Evolutionary conservation across 2,113 vertebrate genomes (phyloP).

Genomic region (Sisor rabdophorus): DNA sequence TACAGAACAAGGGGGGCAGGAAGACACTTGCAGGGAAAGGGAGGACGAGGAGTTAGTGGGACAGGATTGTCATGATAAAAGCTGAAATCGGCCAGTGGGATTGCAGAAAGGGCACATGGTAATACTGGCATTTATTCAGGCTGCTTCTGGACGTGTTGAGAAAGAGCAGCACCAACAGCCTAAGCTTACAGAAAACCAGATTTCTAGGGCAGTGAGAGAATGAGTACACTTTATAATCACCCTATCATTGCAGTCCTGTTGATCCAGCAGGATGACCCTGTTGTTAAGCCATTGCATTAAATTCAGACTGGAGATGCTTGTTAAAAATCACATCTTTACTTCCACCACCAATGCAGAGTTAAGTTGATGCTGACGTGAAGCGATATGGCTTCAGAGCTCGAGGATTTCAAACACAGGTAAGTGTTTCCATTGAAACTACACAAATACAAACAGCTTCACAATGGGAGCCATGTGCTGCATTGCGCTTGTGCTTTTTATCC

Average conservation of each 20-base stretch:
- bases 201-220: conserved; percentile 34
- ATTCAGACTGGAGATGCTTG: conserved; percentile 10
- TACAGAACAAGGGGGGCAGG: background rate
- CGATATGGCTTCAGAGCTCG: background rate
- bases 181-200: conserved; percentile 32
- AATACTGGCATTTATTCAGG: conserved; percentile 73
- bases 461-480: conserved; percentile 39
- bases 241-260: conserved; percentile 43
- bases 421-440: conserved; percentile 7
- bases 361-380: background rate
- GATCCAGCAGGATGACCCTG: conserved; percentile 36
- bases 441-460: conserved; percentile 37
- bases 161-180: conserved; percentile 51
- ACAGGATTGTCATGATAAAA: conserved; percentile 41
- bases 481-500: conserved; percentile 19
- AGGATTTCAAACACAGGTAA: conserved; percentile 23
- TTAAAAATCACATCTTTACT: conserved; percentile 1
- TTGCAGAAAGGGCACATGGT: conserved; percentile 68
- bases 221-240: conserved; percentile 38
- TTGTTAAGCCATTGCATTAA: conserved; percentile 27
- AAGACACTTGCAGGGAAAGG: conserved; percentile 12
- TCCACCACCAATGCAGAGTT: background rate
- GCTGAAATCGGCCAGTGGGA: conserved; percentile 42
- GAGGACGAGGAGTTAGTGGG: conserved; percentile 29
- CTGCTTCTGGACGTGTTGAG: conserved; percentile 57